Evolutionary conservation across 2,113 vertebrate species (phyloP).

Genomic region (Vulpes ferrilata): DNA sequence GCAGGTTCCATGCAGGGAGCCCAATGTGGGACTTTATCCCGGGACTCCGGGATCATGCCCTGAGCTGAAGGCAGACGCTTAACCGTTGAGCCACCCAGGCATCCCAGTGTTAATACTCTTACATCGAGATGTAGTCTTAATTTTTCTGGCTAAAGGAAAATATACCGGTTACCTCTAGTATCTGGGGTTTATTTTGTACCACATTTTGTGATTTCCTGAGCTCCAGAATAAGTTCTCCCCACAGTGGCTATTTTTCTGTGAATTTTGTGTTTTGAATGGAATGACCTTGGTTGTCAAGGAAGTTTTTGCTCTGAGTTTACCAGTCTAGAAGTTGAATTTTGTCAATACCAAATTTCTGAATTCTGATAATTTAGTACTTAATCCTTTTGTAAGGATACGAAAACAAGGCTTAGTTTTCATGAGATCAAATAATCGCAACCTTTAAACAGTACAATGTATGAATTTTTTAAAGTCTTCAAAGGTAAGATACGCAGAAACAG

Average conservation of each 20-base stretch:
- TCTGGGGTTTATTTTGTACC: slow-evolving; percentile 36
- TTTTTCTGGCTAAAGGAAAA: neutral
- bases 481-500: neutral
- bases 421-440: neutral
- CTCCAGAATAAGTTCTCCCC: neutral
- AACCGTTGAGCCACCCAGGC: too few species aligned
- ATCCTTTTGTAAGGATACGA: neutral
- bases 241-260: neutral
- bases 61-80: too few species aligned
- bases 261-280: slow-evolving; percentile 59
- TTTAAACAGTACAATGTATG: slow-evolving; percentile 27
- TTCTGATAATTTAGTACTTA: slow-evolving; percentile 32
- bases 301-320: slow-evolving; percentile 35
- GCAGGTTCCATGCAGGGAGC: too few species aligned
- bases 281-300: slow-evolving; percentile 14
- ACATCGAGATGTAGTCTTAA: neutral
- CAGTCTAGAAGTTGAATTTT: slow-evolving; percentile 48
- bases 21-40: too few species aligned
- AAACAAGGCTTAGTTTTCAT: slow-evolving; percentile 15
- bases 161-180: neutral
- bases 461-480: neutral
- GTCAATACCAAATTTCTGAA: slow-evolving; percentile 35
- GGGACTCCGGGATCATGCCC: too few species aligned
- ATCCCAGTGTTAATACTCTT: neutral
- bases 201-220: slow-evolving; percentile 30